Base-by-base conservation (phyloP, 2,113 vertebrate genomes). In the Calidris pygmaea region DNA sequence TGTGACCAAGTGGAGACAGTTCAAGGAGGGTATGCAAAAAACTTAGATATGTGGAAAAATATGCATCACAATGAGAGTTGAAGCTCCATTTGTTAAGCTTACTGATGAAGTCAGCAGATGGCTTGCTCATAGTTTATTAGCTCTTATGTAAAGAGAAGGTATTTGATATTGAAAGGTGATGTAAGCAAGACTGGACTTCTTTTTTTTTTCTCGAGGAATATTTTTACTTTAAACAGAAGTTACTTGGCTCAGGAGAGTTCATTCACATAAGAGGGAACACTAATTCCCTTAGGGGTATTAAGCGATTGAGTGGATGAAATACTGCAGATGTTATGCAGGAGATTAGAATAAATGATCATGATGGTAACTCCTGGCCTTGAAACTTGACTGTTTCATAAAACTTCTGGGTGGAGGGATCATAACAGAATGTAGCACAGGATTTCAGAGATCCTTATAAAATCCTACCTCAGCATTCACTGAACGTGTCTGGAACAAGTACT, bases 161-260 rank as follows among this genome's bases (percentile, higher is more conserved):
- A 80, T 86, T 96, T 92, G 74, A 85, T 90, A 93, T 37, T 91
- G 86, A 92, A 87, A 82, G 58, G 37, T 89, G 88, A 95, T 43
- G 84, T 85, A 96, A 96, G 86, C 71, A 96, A 92, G 70, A 37
- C 53, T 50, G 76, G 10, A 34, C 12, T n/a, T 50, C 8, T 55
- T 58, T 62, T 35, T 67, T 17, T 48, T 53, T 14, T 2, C 47
- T 84, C 9, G 7, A 90, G 32, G 48, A 90, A 53, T 29, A 60
- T 70, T 92, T 89, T 95, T 89, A 65, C 58, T 90, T 95, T 82
- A 87, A 82, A 78, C 37, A 87, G 88, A 95, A 95, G 74, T 68
- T 82, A n/a, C 41, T 79, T 68, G 58, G 53, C 74, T 93, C 70
- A 47, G 63, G 70, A 82, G 58, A 89, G 15, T 82, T 92, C 77